A percentile compares a stretch with the other conserved stretches of the same genome.
phyloP scores from a whole-genome alignment of 2,888 invertebrate genomes.

The Nephrotoma appendiculata region DNA sequence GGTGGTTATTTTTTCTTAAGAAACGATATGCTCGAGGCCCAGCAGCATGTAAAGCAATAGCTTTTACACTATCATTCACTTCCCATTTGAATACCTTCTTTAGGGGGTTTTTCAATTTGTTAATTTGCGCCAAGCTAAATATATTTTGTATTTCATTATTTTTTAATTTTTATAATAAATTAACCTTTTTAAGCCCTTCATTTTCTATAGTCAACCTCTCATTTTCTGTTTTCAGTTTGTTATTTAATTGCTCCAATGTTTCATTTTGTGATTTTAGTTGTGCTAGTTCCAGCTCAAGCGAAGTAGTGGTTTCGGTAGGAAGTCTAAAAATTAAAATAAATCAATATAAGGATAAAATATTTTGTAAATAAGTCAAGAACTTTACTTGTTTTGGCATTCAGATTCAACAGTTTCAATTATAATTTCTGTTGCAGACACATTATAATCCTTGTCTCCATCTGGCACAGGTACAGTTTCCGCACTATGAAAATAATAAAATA shows the following conservation, averaged over 20 bases:
- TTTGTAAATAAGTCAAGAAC: too few relatives aligned
- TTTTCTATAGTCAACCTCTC: neutral
- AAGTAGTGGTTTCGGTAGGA: neutral
- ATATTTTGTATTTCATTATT: too few relatives aligned
- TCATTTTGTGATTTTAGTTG: neutral
- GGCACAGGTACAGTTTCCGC: too few relatives aligned
- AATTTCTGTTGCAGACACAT: too few relatives aligned
- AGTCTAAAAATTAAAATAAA: too few relatives aligned
- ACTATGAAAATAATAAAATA: too few relatives aligned
- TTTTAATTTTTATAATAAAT: neutral
- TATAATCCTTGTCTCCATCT: too few relatives aligned
- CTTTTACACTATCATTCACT: neutral
- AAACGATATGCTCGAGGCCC: slow-evolving; percentile 5
- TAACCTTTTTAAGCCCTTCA: neutral
- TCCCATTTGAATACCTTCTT: neutral
- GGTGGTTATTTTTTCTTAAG: slow-evolving; percentile 3
- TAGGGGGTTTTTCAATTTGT: neutral
- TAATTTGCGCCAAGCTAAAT: too few relatives aligned
- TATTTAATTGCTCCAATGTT: neutral
- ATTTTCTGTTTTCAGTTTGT: neutral
- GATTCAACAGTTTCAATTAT: too few relatives aligned
- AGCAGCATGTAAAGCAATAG: slow-evolving; percentile 8
- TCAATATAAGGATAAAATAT: too few relatives aligned
- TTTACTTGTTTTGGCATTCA: too few relatives aligned
- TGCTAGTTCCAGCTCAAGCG: neutral